Conservation (phyloP, 2,113 vertebrate species). For the Diphyllodes magnificus region DNA sequence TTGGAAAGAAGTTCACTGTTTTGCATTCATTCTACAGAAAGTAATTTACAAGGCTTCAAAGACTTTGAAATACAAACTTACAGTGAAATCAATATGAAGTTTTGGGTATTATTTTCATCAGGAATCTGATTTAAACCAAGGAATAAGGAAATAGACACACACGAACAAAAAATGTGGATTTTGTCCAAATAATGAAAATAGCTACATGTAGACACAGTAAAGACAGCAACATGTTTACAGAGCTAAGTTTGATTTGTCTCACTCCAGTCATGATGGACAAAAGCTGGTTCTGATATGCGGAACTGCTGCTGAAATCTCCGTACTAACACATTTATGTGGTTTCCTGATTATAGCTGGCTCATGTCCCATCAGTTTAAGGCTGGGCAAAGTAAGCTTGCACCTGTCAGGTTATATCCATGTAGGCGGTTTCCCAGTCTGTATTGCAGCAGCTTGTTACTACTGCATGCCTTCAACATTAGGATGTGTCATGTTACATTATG, state of each 20-base stretch:
- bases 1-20: not conserved
- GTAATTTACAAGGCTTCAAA: not conserved
- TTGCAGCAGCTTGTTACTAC: not conserved
- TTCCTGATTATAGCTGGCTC: not conserved
- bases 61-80: not conserved
- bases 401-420: not conserved
- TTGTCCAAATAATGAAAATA: not conserved
- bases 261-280: not conserved
- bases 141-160: not conserved
- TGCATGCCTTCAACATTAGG: conserved; percentile 1
- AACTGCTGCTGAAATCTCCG: not conserved
- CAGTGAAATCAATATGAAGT: not conserved
- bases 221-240: not conserved
- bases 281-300: conserved; percentile 20
- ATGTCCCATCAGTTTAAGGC: not conserved
- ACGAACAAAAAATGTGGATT: not conserved
- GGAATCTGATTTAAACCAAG: not conserved
- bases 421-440: not conserved
- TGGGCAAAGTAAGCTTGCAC: not conserved
- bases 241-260: not conserved
- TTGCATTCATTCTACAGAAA: not conserved
- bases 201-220: not conserved
- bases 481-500: conserved; percentile 27
- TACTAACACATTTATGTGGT: not conserved
- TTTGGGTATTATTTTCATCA: not conserved